A percentile compares a stretch with the other conserved stretches of the same genome.
phyloP scores from a whole-genome alignment of 2,888 invertebrate species.

The Oscheius sp. region DNA sequence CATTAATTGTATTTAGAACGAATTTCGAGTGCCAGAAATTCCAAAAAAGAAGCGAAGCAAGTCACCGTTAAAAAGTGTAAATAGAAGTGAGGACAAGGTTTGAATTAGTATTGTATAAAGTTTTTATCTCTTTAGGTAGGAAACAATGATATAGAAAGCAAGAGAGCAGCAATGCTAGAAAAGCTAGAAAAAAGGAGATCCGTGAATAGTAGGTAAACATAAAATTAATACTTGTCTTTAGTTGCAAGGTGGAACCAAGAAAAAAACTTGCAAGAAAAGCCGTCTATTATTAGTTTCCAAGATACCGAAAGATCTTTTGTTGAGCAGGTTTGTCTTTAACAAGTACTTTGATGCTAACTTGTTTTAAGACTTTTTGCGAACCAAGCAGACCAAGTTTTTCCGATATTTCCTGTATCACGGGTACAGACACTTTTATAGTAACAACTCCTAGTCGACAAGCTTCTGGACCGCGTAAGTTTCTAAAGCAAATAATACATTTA shows the following conservation, averaged over 20 bases:
- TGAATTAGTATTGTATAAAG: no score
- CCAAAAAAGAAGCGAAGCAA: no score
- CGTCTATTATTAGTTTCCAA: neutral
- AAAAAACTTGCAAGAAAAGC: neutral
- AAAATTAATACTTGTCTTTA: neutral
- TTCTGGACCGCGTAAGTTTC: neutral
- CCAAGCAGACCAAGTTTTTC: constrained; percentile 12
- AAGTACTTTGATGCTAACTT: neutral
- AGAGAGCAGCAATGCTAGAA: constrained; percentile 10
- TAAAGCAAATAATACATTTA: neutral
- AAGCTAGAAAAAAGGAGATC: neutral
- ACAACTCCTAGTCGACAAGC: neutral
- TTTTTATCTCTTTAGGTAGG: no score
- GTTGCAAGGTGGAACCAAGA: neutral
- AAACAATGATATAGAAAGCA: neutral
- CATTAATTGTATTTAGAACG: no score
- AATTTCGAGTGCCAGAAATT: no score
- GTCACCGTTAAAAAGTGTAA: no score
- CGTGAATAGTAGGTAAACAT: neutral
- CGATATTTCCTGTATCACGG: neutral
- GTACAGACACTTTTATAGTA: constrained; percentile 4
- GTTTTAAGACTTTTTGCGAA: neutral
- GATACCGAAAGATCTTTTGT: constrained; percentile 3
- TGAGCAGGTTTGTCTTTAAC: neutral
- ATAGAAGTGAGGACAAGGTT: no score